These are phyloP conservation scores for Caenorhabditis briggsae DNA, from an alignment of 1,140 invertebrate genomes.

Conservation along the genomic window DNA sequence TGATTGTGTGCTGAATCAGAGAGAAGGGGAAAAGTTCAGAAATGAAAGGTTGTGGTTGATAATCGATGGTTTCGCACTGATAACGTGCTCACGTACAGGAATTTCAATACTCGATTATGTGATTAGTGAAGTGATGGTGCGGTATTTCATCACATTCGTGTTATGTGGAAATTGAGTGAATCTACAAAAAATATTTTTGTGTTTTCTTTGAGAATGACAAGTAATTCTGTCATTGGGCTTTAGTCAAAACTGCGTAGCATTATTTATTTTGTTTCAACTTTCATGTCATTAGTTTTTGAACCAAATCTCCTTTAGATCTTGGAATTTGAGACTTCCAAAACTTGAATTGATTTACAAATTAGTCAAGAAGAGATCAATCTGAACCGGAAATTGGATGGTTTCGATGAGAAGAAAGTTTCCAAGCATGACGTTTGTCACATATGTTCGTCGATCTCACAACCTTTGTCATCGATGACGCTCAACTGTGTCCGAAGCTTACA, in stretches of 20 bases:
- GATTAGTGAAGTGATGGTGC: slow-evolving; percentile 22
- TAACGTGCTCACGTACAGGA: slow-evolving; percentile 1
- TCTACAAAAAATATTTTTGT: too few species aligned
- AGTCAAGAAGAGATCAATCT: slow-evolving; percentile 15
- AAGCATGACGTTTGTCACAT: not conserved
- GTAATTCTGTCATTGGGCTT: too few species aligned
- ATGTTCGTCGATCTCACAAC: slow-evolving; percentile 27
- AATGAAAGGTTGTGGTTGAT: slow-evolving; percentile 43
- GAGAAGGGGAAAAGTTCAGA: slow-evolving; percentile 28
- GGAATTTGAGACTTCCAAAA: too few species aligned
- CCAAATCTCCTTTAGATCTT: too few species aligned
- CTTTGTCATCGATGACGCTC: not conserved
- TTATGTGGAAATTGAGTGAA: not conserved
- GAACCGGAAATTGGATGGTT: not conserved
- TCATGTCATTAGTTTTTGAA: too few species aligned
- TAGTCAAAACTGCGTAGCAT: too few species aligned
- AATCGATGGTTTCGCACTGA: slow-evolving; percentile 31
- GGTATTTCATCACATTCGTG: slow-evolving; percentile 27
- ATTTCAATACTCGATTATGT: not conserved
- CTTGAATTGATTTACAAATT: not conserved
- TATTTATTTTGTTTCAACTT: too few species aligned
- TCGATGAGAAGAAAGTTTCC: not conserved
- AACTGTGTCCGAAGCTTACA: not conserved
- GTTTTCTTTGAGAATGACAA: too few species aligned
- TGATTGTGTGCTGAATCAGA: not conserved